A percentile compares a stretch with the other conserved stretches of the same genome.
phyloP scores from a whole-genome alignment of 2,797 vertebrate species.

The Acanthurus tractus region DNA sequence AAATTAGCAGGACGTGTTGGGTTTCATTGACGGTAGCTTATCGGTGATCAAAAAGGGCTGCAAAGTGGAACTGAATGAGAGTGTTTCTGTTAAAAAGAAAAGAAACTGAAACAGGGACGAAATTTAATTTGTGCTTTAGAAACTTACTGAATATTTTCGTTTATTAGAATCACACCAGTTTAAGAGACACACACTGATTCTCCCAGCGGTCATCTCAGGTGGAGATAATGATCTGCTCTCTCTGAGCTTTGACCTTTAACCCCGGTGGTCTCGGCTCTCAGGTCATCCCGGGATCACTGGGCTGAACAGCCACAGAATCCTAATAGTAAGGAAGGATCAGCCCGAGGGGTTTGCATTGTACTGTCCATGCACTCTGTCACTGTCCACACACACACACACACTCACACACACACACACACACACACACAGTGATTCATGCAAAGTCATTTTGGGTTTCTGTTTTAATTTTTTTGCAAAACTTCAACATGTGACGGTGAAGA shows the following conservation, averaged over 20 bases:
- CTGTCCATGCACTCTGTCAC: background rate
- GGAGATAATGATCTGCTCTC: constrained; percentile 71
- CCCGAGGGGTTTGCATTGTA: constrained; percentile 9
- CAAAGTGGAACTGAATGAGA: background rate
- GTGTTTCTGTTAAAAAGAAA: background rate
- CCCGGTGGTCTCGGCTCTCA: constrained; percentile 53
- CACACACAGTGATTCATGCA: background rate
- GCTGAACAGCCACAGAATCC: constrained; percentile 58
- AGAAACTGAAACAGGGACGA: background rate
- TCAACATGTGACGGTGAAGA: constrained; percentile 13
- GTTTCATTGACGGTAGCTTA: background rate
- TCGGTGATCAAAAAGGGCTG: background rate
- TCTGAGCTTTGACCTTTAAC: constrained; percentile 60
- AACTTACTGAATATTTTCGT: background rate
- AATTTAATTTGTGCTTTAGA: background rate
- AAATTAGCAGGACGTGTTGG: background rate
- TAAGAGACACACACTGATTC: background rate
- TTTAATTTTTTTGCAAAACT: constrained; percentile 20
- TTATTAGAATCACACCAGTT: constrained; percentile 14
- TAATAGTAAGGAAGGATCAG: constrained; percentile 47
- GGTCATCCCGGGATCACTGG: constrained; percentile 60
- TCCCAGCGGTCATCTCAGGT: constrained; percentile 43
- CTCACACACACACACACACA: constrained; percentile 5
- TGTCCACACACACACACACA: background rate
- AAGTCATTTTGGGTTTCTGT: background rate